Conservation (phyloP, 2,888 invertebrate genomes). For the Hoplodrina blanda region DNA sequence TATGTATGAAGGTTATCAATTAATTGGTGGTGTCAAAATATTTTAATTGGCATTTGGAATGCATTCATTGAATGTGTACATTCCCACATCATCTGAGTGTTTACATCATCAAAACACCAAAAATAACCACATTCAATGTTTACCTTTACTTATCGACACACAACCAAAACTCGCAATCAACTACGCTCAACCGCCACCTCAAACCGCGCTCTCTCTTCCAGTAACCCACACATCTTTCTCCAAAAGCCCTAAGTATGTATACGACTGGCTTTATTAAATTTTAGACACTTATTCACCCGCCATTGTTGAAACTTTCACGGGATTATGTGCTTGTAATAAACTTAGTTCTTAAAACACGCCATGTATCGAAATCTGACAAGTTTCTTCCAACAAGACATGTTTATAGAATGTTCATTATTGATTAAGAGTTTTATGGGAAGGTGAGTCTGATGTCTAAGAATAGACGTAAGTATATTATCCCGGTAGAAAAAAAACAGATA, state of each 20-base stretch:
- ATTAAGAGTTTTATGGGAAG: slow-evolving; percentile 6
- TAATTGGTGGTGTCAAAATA: too few species aligned
- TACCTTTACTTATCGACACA: too few species aligned
- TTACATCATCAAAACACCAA: too few species aligned
- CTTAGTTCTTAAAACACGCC: slow-evolving; percentile 56
- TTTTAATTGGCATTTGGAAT: too few species aligned
- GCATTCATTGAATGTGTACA: too few species aligned
- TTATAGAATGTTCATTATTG: slow-evolving; percentile 21
- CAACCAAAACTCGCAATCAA: too few species aligned
- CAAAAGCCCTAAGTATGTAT: slow-evolving; percentile 56
- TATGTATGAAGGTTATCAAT: too few species aligned
- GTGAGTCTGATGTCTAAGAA: not conserved
- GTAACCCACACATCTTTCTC: not conserved
- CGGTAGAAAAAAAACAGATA: not conserved
- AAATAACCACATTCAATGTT: too few species aligned
- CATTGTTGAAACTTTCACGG: slow-evolving; percentile 60
- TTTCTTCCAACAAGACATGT: slow-evolving; percentile 17
- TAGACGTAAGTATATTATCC: not conserved
- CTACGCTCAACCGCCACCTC: not conserved
- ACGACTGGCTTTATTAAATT: slow-evolving; percentile 71
- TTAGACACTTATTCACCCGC: slow-evolving; percentile 62
- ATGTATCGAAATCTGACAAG: slow-evolving; percentile 56
- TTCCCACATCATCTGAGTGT: too few species aligned
- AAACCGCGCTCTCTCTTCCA: slow-evolving; percentile 33
- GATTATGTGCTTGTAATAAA: slow-evolving; percentile 67